Evolutionary conservation across 1,140 invertebrate genomes (phyloP).

Genomic region (Dreissena rostriformis): DNA sequence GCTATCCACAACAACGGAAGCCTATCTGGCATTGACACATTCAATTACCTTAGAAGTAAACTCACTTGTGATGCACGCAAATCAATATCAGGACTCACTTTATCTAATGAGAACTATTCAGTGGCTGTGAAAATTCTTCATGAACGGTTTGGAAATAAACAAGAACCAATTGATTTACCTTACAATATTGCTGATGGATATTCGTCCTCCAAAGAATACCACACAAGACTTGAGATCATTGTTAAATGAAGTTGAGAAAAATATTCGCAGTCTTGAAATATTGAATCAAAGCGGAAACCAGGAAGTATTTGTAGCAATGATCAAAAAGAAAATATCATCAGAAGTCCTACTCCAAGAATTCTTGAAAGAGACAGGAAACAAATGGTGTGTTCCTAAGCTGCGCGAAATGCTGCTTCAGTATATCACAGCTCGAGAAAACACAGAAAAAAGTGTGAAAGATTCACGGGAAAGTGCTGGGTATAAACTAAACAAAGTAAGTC

Average conservation of each 20-base stretch:
- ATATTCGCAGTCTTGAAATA: constrained; percentile 2
- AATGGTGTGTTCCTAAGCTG: background rate
- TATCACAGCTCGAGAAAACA: background rate
- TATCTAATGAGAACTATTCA: constrained; percentile 11
- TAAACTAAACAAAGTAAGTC: background rate
- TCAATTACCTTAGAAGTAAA: constrained; percentile 7
- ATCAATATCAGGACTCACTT: background rate
- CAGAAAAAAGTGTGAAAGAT: background rate
- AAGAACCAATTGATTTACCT: background rate
- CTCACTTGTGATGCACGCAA: background rate
- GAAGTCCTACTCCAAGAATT: background rate
- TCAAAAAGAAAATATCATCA: background rate
- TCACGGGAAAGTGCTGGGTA: background rate
- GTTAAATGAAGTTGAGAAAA: background rate
- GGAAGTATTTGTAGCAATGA: background rate
- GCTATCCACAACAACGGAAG: background rate
- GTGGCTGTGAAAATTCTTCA: background rate
- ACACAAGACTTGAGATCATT: background rate
- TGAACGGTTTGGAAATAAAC: background rate
- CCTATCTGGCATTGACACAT: background rate
- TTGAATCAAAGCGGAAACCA: background rate
- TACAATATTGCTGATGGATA: background rate
- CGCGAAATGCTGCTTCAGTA: background rate
- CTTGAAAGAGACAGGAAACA: background rate
- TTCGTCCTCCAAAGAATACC: background rate